Conservation (phyloP, 2,888 invertebrate genomes). For the Chorisops tibialis region DNA sequence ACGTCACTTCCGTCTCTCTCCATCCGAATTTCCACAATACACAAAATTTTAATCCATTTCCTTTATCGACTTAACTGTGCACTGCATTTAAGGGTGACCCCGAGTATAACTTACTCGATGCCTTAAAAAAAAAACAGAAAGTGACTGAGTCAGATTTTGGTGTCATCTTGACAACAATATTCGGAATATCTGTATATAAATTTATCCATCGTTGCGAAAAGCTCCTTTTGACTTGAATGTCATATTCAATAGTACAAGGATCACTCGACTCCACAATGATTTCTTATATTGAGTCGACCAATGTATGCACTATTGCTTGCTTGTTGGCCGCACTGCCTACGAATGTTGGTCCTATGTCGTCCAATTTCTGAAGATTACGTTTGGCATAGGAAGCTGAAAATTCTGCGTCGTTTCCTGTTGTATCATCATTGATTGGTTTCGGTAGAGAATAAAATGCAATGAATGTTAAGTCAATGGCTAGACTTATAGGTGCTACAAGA, state of each 20-base stretch:
- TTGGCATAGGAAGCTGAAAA: slow-evolving; percentile 70
- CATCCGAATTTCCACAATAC: too few species aligned
- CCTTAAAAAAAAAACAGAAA: too few species aligned
- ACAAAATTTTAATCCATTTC: too few species aligned
- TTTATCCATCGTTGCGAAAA: slow-evolving; percentile 45
- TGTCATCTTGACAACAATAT: slow-evolving; percentile 46
- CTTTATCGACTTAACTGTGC: too few species aligned
- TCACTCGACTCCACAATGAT: slow-evolving; percentile 39
- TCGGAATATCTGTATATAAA: slow-evolving; percentile 49
- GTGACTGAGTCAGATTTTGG: slow-evolving; percentile 35
- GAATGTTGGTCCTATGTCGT: slow-evolving; percentile 66
- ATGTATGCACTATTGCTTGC: slow-evolving; percentile 57
- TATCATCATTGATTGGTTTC: not conserved
- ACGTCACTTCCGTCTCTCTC: too few species aligned
- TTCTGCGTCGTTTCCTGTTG: slow-evolving; percentile 41
- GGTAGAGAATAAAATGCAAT: not conserved
- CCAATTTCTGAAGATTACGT: slow-evolving; percentile 59
- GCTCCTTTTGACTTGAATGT: slow-evolving; percentile 49
- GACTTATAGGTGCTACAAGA: not conserved
- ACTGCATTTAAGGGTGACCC: slow-evolving; percentile 44
- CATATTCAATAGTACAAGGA: slow-evolving; percentile 43
- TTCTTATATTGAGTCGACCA: slow-evolving; percentile 38
- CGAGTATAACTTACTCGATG: too few species aligned
- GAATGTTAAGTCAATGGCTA: not conserved
- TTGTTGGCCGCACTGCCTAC: slow-evolving; percentile 73